Conservation (phyloP, 2,113 vertebrate genomes). For the Myotis lucifugus region DNA sequence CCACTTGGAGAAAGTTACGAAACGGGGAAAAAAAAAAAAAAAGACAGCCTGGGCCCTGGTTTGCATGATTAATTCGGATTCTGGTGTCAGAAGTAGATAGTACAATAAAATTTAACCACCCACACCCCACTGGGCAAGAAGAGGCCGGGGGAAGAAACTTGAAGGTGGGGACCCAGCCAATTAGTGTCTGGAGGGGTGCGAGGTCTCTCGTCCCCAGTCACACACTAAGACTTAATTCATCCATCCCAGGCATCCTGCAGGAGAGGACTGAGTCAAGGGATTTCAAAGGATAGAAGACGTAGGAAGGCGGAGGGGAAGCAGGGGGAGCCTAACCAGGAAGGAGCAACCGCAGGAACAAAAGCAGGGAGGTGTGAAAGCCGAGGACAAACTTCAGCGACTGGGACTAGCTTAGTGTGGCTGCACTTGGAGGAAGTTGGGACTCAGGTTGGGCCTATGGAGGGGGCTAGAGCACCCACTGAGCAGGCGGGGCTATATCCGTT, state of each 20-base stretch:
- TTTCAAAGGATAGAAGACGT: background rate
- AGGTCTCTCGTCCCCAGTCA: background rate
- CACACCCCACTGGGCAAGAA: background rate
- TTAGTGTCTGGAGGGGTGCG: background rate
- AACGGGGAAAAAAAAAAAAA: background rate
- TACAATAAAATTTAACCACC: background rate
- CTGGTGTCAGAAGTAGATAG: background rate
- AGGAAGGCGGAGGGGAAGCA: background rate
- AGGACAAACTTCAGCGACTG: background rate
- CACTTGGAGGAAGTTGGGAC: background rate
- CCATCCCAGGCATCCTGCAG: background rate
- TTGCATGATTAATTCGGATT: background rate
- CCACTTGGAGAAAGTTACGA: background rate
- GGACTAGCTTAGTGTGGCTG: background rate
- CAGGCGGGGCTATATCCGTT: background rate
- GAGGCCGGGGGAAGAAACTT: background rate
- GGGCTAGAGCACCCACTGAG: background rate
- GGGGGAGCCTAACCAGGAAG: background rate
- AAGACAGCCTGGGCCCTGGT: background rate
- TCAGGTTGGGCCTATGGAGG: background rate
- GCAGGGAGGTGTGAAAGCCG: background rate
- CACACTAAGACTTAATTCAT: background rate
- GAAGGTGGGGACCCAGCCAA: background rate
- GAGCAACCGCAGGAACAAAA: background rate
- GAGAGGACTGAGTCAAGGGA: background rate